Conservation (phyloP, 2,888 invertebrate species). For the Tachina lurida region DNA sequence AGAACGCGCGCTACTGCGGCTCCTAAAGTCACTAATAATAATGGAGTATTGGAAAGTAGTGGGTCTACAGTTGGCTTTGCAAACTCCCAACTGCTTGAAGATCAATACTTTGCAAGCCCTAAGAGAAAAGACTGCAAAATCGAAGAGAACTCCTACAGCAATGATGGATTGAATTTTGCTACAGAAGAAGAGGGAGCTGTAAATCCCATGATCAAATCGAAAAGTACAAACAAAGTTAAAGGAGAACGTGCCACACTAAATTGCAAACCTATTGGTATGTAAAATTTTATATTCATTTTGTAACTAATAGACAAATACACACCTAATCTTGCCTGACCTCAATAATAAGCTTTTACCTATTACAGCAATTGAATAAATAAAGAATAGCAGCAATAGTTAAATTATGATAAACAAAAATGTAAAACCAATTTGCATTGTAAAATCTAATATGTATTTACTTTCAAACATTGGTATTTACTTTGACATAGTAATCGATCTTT, state of each 20-base stretch:
- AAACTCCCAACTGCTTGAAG: constrained; percentile 77
- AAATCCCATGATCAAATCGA: constrained; percentile 40
- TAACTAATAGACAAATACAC: not conserved
- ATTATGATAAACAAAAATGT: too few species aligned
- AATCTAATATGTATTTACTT: too few species aligned
- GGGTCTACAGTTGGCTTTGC: constrained; percentile 66
- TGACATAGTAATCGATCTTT: too few species aligned
- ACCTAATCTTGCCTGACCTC: constrained; percentile 3
- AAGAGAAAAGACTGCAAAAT: constrained; percentile 83
- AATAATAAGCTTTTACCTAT: not conserved
- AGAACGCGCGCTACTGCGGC: constrained; percentile 76
- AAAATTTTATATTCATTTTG: constrained; percentile 18
- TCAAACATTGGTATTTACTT: too few species aligned
- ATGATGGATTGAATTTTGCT: constrained; percentile 41
- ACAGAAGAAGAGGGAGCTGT: constrained; percentile 35
- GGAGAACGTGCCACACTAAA: constrained; percentile 70
- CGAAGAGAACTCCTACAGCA: constrained; percentile 72
- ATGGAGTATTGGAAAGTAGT: constrained; percentile 46
- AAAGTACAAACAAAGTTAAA: constrained; percentile 60
- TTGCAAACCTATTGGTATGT: constrained; percentile 78
- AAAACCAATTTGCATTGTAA: too few species aligned
- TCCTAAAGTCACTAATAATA: constrained; percentile 64
- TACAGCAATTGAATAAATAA: too few species aligned
- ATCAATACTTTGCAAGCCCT: constrained; percentile 82
- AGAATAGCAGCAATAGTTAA: too few species aligned